Evolutionary conservation across 2,888 invertebrate genomes (phyloP), one percentile per base, ranked within the genome.

Genomic region (Hypselothyrea guttata): DNA sequence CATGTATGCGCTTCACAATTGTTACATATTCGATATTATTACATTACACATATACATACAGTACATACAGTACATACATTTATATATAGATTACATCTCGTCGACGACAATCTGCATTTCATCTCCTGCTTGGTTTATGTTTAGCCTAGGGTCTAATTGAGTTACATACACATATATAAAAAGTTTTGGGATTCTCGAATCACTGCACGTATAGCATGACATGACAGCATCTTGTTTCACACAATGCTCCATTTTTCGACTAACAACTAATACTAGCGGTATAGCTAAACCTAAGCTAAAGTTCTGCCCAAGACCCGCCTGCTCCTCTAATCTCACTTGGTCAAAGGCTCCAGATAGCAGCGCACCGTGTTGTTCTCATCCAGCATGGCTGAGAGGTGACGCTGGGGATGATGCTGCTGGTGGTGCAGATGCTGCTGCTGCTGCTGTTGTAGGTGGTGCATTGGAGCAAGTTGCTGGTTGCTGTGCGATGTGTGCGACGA

Each of bases 361-460:
- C 96, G 95, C 58, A 96, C 96, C 61, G 96, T 96, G 85, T 94
- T 94, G 84, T 95, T 94, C 40, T 96, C 96, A 87, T 96, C 95
- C 49, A 96, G 91, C 63, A 96, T 96, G 9, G 96, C 96, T 22
- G 96, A 90, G 56, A 89, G 67, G 70, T 90, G 89, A 31, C 89
- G 85, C 11, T 86, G 86, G 51, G 83, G 78, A 51, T 86, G 85
- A 52, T 84, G 88, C 42, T 83, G 84, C 48, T 74, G 86, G 16
- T 63, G 76, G 9, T 71, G 75, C 27, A 53, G 59, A 28, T 62
- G 77, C 63, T 71, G 77, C 31, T 55, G 67, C 33, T 74, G 82
- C 8, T 57, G 78, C 22, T 63, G 63, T 18, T 53, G 71, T 4
- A 46, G 54, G 33, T 56, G 49, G 35, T 78, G 77, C 68, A 59